phyloP scores from a whole-genome alignment of 2,113 vertebrate species.

The Pachypanchax playfairii region DNA sequence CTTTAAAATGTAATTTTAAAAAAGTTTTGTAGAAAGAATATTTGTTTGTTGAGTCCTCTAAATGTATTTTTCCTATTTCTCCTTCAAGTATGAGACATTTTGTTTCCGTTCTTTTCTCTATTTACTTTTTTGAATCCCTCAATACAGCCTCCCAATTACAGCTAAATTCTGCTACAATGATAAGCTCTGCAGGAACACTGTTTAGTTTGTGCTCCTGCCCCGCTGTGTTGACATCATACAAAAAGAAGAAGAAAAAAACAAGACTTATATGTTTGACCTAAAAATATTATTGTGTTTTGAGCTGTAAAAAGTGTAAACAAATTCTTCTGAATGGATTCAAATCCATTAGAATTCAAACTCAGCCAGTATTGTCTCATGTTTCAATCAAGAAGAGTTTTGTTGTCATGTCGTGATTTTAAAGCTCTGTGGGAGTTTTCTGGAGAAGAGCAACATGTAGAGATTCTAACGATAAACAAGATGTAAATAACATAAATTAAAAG shows the following conservation, averaged over 20 bases:
- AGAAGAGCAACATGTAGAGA: neutral
- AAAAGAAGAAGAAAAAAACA: neutral
- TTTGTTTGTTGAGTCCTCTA: neutral
- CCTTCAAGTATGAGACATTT: neutral
- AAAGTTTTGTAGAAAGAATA: neutral
- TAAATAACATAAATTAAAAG: neutral
- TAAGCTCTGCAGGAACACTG: neutral
- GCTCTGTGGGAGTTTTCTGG: neutral
- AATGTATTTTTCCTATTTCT: neutral
- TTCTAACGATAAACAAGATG: constrained; percentile 8
- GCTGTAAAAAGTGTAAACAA: neutral
- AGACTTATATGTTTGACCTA: constrained; percentile 10
- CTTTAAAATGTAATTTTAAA: neutral
- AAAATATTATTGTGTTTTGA: constrained; percentile 19
- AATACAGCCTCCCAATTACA: constrained; percentile 25
- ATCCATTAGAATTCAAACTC: constrained; percentile 25
- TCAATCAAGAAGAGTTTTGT: constrained; percentile 9
- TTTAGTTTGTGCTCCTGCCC: constrained; percentile 20
- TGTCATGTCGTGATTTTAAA: neutral
- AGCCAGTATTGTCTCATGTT: constrained; percentile 3
- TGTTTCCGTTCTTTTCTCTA: neutral
- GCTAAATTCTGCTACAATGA: constrained; percentile 12
- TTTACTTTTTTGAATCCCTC: constrained; percentile 5
- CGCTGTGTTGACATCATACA: constrained; percentile 27
- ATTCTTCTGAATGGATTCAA: constrained; percentile 24